phyloP scores from a whole-genome alignment of 2,797 vertebrate genomes.

The Falco cherrug region DNA sequence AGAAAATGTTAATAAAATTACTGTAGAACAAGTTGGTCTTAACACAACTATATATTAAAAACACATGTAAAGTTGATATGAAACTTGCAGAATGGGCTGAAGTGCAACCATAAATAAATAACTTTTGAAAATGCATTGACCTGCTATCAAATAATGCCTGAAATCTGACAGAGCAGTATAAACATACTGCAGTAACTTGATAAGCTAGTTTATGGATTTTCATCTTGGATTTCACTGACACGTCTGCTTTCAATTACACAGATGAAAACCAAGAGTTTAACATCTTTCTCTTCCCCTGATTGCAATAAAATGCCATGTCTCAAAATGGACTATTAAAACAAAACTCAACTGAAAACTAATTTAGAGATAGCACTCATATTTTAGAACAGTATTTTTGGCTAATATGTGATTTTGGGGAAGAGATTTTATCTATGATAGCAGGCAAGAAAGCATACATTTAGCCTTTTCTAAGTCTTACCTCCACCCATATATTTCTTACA shows the following conservation, averaged over 20 bases:
- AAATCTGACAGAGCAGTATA: background rate
- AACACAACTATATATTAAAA: slow-evolving; percentile 27
- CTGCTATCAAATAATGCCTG: background rate
- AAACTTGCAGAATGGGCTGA: background rate
- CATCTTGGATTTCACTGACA: slow-evolving; percentile 33
- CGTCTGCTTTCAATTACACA: slow-evolving; percentile 59
- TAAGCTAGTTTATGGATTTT: slow-evolving; percentile 36
- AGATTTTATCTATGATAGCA: background rate
- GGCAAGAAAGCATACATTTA: background rate
- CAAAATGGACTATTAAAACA: background rate
- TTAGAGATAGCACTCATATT: background rate
- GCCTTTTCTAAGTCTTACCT: background rate
- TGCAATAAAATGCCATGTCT: slow-evolving; percentile 5
- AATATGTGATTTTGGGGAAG: background rate
- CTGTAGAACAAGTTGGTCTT: background rate
- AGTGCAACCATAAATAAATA: background rate
- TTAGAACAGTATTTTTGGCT: background rate
- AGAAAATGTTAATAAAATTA: background rate
- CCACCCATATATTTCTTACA: slow-evolving; percentile 12
- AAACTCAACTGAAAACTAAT: background rate
- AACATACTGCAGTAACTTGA: slow-evolving; percentile 41
- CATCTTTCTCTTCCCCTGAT: slow-evolving; percentile 26
- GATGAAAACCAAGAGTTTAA: slow-evolving; percentile 38
- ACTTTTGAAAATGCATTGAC: background rate
- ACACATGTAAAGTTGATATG: background rate